Evolutionary conservation across 2,113 vertebrate genomes (phyloP), one percentile per base, ranked within the genome.

Genomic region (Nycticebus coucang): DNA sequence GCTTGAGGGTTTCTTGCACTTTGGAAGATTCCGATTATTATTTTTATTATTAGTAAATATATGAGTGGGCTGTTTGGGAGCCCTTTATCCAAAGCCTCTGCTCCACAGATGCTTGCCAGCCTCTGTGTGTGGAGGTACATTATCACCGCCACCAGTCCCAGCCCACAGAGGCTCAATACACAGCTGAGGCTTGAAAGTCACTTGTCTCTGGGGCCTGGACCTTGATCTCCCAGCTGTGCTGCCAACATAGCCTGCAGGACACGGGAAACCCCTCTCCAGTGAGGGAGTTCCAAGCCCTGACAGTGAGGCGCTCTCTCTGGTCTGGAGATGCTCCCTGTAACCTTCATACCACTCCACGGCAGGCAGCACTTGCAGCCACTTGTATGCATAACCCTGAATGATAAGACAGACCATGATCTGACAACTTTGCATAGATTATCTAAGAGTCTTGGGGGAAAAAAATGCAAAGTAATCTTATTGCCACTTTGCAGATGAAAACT

Each of bases 341-440:
- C 22, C 14, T 33, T 30, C 1, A 0, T 15, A 13, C 5, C 74
- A 15, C 5, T n/a, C 28, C 55, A 35, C 1, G 5, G 66, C 50
- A 53, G 30, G 5, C 0, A 0, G 3, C 12, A 11, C 45, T 19
- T 3, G 26, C 0, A 0, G 59, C 50, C 37, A 22, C 21, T 1
- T 26, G 41, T 2, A n/a, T 11, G 19, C 21, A 24, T 64, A 55
- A 62, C 92, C 75, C 82, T 14, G 35, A 96, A 87, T 71, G 21
- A 84, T 28, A 19, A 71, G 1, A n/a, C 33, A 71, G 84, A 35
- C n/a, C 12, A 18, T 53, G 30, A 64, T 1, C 35, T 7, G 14
- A 17, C 7, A 15, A 45, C n/a, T 79, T 50, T 64, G 35, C 30
- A 18, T 7, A 21, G 0, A 0, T 41, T 8, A 55, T 62, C 84